phyloP scores from a whole-genome alignment of 2,888 invertebrate species.

The Perizoma affinitatum region DNA sequence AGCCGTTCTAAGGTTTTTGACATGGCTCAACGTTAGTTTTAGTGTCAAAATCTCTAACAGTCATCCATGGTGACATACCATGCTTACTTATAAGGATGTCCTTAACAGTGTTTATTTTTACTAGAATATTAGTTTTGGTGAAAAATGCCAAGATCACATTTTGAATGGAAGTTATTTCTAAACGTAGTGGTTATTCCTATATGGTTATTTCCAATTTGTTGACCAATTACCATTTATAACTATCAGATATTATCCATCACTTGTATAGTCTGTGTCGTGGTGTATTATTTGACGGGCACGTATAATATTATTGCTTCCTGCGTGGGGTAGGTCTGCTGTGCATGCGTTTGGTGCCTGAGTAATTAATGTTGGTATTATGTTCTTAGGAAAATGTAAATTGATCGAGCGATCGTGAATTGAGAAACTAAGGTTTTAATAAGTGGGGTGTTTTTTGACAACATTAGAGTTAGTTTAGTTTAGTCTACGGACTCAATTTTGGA shows the following conservation, averaged over 20 bases:
- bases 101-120: too few relatives aligned
- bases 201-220: not conserved
- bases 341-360: not conserved
- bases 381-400: not conserved
- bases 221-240: not conserved
- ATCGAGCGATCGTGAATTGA: too few relatives aligned
- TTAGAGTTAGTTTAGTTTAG: too few relatives aligned
- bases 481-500: too few relatives aligned
- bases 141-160: not conserved
- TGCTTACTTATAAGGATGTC: too few relatives aligned
- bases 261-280: conserved; percentile 7
- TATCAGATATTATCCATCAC: conserved; percentile 4
- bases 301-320: conserved; percentile 6
- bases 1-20: too few relatives aligned
- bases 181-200: not conserved
- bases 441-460: too few relatives aligned
- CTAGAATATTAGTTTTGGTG: too few relatives aligned
- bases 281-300: conserved; percentile 1
- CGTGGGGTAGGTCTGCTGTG: conserved; percentile 2
- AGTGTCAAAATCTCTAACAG: too few relatives aligned
- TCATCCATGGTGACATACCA: too few relatives aligned
- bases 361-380: conserved; percentile 25
- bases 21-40: too few relatives aligned
- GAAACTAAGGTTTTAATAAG: not conserved
- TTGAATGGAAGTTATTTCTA: not conserved